These are phyloP conservation scores for Palythoa heliodiscus DNA, from an alignment of 92 coral and sea anemone species.

Conservation along the genomic window DNA sequence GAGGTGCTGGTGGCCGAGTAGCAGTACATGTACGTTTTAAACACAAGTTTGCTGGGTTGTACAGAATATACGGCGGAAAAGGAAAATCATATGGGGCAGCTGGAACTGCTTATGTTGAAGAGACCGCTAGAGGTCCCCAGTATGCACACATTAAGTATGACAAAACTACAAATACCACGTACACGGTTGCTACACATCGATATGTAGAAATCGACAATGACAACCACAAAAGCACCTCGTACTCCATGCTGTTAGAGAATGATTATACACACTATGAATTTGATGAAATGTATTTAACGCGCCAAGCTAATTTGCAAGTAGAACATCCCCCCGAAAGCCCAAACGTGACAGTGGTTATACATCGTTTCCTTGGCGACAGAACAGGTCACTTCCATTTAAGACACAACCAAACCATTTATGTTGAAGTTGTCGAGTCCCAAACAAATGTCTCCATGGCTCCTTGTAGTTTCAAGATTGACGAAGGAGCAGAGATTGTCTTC, in stretches of 20 bases:
- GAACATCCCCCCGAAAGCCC: constrained; percentile 62
- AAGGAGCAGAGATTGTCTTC: constrained; percentile 68
- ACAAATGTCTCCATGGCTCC: constrained; percentile 71
- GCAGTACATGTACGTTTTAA: constrained; percentile 68
- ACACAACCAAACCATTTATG: constrained; percentile 65
- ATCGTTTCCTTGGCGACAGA: constrained; percentile 72
- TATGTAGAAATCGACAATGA: constrained; percentile 57
- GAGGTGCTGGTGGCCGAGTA: constrained; percentile 68
- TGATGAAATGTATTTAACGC: constrained; percentile 61
- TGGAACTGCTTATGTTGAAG: constrained; percentile 71
- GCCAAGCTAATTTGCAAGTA: constrained; percentile 57
- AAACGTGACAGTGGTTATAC: constrained; percentile 69
- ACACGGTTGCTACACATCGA: constrained; percentile 59
- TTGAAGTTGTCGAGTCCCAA: constrained; percentile 74
- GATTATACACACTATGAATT: constrained; percentile 58
- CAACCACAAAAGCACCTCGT: constrained; percentile 54
- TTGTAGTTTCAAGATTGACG: constrained; percentile 59
- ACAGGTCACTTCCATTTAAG: constrained; percentile 74
- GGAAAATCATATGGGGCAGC: constrained; percentile 64
- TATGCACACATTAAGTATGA: constrained; percentile 68
- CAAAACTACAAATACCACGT: constrained; percentile 55
- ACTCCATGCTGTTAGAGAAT: constrained; percentile 54
- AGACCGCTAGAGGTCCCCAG: constrained; percentile 74
- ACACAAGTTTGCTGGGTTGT: constrained; percentile 69
- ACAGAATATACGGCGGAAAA: constrained; percentile 64